Base-by-base conservation (phyloP, 2,113 vertebrate genomes). In the Eonycteris spelaea region DNA sequence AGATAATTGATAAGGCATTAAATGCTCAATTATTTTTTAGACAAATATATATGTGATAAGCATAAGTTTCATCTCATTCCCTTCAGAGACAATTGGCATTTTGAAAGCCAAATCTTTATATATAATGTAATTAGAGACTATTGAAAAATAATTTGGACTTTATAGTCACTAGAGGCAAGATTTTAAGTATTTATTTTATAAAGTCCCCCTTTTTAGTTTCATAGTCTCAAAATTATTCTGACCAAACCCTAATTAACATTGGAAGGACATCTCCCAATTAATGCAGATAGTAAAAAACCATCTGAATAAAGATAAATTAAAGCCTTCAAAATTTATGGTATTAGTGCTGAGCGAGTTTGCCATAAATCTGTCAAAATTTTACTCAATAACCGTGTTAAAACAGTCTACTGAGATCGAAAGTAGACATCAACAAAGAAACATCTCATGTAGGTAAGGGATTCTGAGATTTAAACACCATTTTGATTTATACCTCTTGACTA, bases 351-450 rank as follows among this genome's bases (percentile, higher is more conserved):
- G 43, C 43, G 48, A 24, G 59, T 70, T 55, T 93, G 18, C 75
- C 83, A 92, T 91, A 89, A 95, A 94, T 89, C 75, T 97, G 40
- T 88, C 80, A 90, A 40, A 61, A 95, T 95, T 73, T 92, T 43
- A 73, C 89, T 82, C 19, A 94, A 53, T 8, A 2, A 95, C 35
- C 7, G 71, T 61, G 1, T 12, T 91, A 89, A 96, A 90, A 65
- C 4, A 18, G 24, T 63, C 85, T 92, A 3, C 38, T 85, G 48
- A 96, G 30, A 75, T 22, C 26, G 15, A 94, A 96, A 95, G 79
- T 71, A 85, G 84, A 75, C 55, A 21, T 48, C 78, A 77, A 59
- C 40, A 57, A 90, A 88, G 1, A 75, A 45, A 40, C 11, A 35
- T 18, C 38, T 71, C 33, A 79, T 93, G 86, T 82, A 8, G 12